These are phyloP conservation scores for Mylabris sibirica DNA, from an alignment of 2,888 invertebrate genomes.

Conservation along the genomic window DNA sequence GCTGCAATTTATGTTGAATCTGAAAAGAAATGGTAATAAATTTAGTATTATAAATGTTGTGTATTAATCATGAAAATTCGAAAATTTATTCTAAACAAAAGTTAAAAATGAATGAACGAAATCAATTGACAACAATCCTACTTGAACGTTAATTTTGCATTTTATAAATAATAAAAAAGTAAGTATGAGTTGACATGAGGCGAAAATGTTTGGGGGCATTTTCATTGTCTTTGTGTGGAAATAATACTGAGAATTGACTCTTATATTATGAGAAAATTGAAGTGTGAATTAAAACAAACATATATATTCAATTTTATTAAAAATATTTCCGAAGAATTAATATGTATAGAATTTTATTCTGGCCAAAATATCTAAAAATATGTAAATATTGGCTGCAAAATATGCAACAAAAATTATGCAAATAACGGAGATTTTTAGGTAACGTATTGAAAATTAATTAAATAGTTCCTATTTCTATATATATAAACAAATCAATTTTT, in stretches of 20 bases:
- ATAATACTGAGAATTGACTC: neutral
- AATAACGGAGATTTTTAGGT: conserved; percentile 32
- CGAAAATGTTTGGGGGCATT: conserved; percentile 10
- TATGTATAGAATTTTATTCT: neutral
- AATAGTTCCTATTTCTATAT: conserved; percentile 28
- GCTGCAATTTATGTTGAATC: conserved; percentile 13
- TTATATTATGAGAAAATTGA: conserved; percentile 5
- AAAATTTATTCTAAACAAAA: neutral
- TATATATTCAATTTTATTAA: neutral
- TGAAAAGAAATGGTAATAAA: conserved; percentile 4
- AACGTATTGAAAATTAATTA: conserved; percentile 31
- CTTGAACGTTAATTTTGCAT: neutral
- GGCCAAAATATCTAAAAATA: neutral
- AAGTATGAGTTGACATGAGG: neutral
- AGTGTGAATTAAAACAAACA: neutral
- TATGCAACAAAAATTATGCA: conserved; percentile 24
- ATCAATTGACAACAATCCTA: neutral
- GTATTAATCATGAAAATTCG: neutral
- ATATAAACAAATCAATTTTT: neutral
- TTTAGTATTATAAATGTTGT: conserved; percentile 3
- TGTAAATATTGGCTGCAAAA: conserved; percentile 28
- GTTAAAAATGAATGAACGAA: neutral
- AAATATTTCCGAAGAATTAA: neutral
- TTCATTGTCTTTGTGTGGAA: conserved; percentile 4
- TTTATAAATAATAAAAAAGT: neutral